Conservation (phyloP, 2,797 vertebrate genomes). For the Chlorospingus semifuscus region DNA sequence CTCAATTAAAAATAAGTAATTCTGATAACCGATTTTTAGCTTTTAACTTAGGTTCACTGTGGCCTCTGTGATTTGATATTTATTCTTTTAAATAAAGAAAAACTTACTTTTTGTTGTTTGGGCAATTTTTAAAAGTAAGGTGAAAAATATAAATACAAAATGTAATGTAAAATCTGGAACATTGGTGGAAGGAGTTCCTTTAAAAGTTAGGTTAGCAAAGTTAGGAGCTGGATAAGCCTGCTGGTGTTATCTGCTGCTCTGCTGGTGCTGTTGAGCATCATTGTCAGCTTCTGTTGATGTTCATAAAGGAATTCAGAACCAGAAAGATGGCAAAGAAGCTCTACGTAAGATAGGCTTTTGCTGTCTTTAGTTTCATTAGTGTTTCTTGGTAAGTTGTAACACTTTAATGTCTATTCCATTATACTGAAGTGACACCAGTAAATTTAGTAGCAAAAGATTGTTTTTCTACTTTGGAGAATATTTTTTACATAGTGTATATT, state of each 20-base stretch:
- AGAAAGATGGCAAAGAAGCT: neutral
- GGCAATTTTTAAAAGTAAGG: neutral
- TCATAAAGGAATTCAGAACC: neutral
- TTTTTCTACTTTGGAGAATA: neutral
- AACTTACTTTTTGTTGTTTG: neutral
- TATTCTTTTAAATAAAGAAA: neutral
- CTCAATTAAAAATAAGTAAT: neutral
- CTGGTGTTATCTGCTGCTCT: neutral
- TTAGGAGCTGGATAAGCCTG: neutral
- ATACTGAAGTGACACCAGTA: neutral
- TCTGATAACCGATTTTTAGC: neutral
- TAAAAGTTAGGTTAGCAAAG: neutral
- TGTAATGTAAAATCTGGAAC: neutral
- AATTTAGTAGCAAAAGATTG: neutral
- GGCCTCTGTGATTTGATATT: neutral
- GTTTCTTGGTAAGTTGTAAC: neutral
- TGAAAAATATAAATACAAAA: neutral
- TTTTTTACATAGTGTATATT: neutral
- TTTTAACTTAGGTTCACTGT: neutral
- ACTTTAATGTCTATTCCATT: neutral
- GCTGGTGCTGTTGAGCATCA: neutral
- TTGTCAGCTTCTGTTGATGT: neutral
- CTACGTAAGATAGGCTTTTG: neutral
- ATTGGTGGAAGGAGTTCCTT: neutral
- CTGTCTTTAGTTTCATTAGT: neutral